Base-by-base conservation (phyloP, 2,888 invertebrate species). In the Chymomyza caudatula region DNA sequence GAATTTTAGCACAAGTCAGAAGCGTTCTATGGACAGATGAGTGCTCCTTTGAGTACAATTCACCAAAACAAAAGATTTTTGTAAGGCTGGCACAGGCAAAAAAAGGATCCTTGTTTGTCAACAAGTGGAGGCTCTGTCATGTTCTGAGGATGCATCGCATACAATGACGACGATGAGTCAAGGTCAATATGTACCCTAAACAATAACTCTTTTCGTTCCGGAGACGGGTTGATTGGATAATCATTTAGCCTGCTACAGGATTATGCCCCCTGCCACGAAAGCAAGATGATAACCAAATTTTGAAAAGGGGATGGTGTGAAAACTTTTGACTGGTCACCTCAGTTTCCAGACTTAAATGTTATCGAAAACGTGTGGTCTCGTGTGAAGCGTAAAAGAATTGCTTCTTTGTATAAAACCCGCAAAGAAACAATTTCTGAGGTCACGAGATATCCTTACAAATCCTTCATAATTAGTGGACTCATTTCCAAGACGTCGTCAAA, bases 21-120 rank as follows among this genome's bases (percentile, higher is more conserved):
- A 69, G 55, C 23, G 52, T 67, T 64, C 17, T 69, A 42, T 72
- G 66, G 43, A 67, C 60, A 42, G 64, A 70, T 47, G 56, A 69
- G 37, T 63, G 63, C 56, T 60, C 15, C 6, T 64, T 71, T 60
- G 29, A 60, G 52, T 64, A 57, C n/a, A 69, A 66, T 4, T 66
- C 23, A 5, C 61, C 29, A 54, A 63, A 66, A 59, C 23, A 66
- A 8, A 66, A 66, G 19, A 2, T 60, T 57, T 52, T 55, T 60
- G 19, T 63, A 59, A 57, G 44, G 52, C 44, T 63, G 4, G 51
- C 57, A 11, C 51, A 65, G 58, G 22, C 44, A 61, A 58, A 67
- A 25, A 61, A 37, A 56, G 5, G n/a, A 29, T 44, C 4, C 60
- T 60, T 29, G 52, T 65, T 63, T 63, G 58, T 6, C 53, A 61